Conservation (phyloP, 2,113 vertebrate species). For the Phylloscopus trochiloides region DNA sequence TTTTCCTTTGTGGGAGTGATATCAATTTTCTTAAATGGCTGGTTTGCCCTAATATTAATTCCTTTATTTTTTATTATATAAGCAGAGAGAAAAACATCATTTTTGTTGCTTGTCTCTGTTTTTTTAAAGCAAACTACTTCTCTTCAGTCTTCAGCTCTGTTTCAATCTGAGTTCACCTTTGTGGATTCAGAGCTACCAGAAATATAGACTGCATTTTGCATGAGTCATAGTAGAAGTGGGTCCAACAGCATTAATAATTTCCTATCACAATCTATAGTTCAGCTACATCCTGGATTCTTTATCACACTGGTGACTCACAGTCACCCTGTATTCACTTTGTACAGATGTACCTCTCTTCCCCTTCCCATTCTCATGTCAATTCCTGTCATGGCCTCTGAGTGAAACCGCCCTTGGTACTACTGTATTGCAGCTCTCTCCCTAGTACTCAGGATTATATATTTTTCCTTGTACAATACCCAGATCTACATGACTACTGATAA, state of each 20-base stretch:
- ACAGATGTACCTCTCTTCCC: background rate
- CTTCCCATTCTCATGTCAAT: background rate
- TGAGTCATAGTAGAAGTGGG: background rate
- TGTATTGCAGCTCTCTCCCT: background rate
- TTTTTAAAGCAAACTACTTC: background rate
- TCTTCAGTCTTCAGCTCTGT: background rate
- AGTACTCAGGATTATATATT: background rate
- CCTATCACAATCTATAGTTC: background rate
- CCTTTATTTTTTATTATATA: background rate
- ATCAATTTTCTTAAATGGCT: background rate
- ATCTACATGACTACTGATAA: background rate
- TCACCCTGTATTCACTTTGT: background rate
- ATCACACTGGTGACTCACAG: background rate
- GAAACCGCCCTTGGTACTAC: background rate
- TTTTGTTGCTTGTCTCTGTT: background rate
- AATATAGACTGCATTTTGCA: background rate
- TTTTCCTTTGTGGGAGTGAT: background rate
- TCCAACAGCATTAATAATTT: constrained; percentile 25
- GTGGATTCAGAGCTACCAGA: background rate
- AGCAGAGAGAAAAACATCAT: background rate
- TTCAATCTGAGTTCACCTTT: background rate
- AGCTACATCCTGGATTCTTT: background rate
- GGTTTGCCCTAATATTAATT: background rate
- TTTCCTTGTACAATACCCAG: background rate
- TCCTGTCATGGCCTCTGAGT: background rate